A percentile compares a stretch with the other conserved stretches of the same genome.
Conservation (phyloP, 2,113 vertebrate genomes). For the Myotis davidii region DNA sequence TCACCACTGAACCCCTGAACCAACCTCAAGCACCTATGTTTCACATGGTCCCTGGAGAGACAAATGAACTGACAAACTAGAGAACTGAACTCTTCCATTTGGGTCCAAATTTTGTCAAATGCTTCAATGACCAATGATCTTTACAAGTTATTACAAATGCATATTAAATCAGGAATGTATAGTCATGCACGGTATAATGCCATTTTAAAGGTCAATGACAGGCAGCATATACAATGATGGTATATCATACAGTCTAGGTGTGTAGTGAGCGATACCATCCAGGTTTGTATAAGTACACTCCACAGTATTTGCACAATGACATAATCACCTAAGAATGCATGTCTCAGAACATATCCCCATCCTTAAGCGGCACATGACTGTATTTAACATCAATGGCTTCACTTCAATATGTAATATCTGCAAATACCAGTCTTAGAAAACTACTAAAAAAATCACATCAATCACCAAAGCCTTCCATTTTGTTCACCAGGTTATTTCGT, state of each 20-base stretch:
- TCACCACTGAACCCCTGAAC: neutral
- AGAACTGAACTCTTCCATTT: neutral
- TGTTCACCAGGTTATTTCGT: constrained; percentile 9
- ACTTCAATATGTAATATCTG: constrained; percentile 35
- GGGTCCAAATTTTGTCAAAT: constrained; percentile 29
- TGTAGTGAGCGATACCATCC: neutral
- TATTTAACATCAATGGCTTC: neutral
- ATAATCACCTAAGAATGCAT: neutral
- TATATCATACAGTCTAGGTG: neutral
- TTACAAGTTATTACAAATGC: neutral
- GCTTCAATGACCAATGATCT: neutral
- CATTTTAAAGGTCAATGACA: neutral
- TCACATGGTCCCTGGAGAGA: neutral
- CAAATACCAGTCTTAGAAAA: constrained; percentile 29
- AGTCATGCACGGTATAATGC: neutral
- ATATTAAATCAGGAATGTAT: constrained; percentile 29
- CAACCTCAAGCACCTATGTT: neutral
- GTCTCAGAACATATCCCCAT: neutral
- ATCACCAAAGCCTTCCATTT: neutral
- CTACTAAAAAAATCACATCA: constrained; percentile 16
- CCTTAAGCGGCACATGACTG: neutral
- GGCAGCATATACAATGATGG: neutral
- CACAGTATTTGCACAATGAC: neutral
- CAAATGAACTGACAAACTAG: constrained; percentile 8
- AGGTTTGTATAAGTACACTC: neutral